A percentile compares a stretch with the other conserved stretches of the same genome.
These are phyloP conservation scores for Daphoenositta chrysoptera DNA, from an alignment of 2,113 vertebrate genomes.

Conservation along the genomic window DNA sequence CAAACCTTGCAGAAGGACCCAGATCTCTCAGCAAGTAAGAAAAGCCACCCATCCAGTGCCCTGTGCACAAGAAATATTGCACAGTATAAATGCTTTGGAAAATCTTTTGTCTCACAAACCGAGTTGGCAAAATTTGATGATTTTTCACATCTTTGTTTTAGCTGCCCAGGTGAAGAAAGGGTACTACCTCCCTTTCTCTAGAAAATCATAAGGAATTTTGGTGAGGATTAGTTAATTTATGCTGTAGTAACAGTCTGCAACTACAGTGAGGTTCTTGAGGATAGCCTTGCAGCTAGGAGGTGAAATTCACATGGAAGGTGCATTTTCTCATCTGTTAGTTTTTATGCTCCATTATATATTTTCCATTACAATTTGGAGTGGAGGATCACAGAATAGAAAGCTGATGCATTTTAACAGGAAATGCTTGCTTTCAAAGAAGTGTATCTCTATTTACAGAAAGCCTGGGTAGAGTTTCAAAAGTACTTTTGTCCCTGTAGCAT, in stretches of 20 bases:
- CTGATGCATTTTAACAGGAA: neutral
- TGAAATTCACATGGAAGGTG: neutral
- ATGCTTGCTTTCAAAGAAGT: slow-evolving; percentile 12
- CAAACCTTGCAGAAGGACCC: neutral
- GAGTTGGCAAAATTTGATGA: neutral
- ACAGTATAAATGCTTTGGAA: neutral
- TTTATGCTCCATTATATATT: slow-evolving; percentile 8
- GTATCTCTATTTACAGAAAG: slow-evolving; percentile 18
- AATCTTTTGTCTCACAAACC: neutral
- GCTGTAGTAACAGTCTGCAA: neutral
- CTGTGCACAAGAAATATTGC: neutral
- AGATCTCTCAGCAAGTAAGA: neutral
- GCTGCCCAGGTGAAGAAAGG: neutral
- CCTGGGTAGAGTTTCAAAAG: slow-evolving; percentile 3
- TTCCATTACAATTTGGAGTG: slow-evolving; percentile 31
- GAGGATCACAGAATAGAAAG: neutral
- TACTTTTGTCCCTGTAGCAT: neutral
- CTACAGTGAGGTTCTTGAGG: neutral
- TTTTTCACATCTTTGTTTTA: neutral
- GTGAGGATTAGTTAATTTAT: neutral
- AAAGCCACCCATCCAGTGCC: neutral
- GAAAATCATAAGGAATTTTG: neutral
- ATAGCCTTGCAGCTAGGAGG: neutral
- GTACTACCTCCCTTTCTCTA: neutral
- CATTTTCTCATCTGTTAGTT: neutral